Base-by-base conservation (phyloP, 1,140 invertebrate genomes). In the Zaprionus nigranus region DNA sequence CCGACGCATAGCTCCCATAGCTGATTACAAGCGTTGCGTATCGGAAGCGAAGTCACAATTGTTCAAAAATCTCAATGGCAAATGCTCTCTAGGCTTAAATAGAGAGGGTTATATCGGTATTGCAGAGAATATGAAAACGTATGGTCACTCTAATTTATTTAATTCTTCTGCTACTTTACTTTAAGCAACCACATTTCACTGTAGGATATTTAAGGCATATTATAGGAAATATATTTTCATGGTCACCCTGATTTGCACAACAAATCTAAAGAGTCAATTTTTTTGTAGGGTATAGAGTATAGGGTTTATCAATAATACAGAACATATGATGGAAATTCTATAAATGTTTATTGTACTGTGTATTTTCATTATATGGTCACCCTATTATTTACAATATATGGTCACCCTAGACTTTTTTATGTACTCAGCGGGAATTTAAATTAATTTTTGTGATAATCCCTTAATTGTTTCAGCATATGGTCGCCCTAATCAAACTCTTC, bases 1-100 rank as follows among this genome's bases (percentile, higher is more conserved):
- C 46, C 38, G 68, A 82, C 80, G n/a, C 76, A 20, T 43, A 58
- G 58, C 54, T 81, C 63, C 82, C 82, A 59, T 30, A 73, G 82
- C 66, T 81, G 84, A 81, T 87, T 75, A 61, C 49, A 60, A 49
- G 59, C 64, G 69, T 56, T 80, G 49, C 73, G 56, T 71, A 57
- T 56, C 38, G 49, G 57, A 51, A 51, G 46, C 46, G 20, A 24
- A 51, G 40, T 59, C 46, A 43, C 20, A 54, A 64, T 38, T 64
- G 49, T 15, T 54, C n/a, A n/a, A 3, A 9, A n/a, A 54, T 3
- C 40, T 20, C 60, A 20, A 9, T 36, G 60, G 68, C 38, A 57
- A 70, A 64, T 63, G 6, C 60, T 6, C 51, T 56, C 15, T 17
- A 3, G 22, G 36, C 7, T 4, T 13, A 26, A 11, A 20, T 3